A percentile compares a stretch with the other conserved stretches of the same genome.
These are phyloP conservation scores for Phlogophora meticulosa DNA, from an alignment of 2,888 invertebrate genomes.

Conservation along the genomic window DNA sequence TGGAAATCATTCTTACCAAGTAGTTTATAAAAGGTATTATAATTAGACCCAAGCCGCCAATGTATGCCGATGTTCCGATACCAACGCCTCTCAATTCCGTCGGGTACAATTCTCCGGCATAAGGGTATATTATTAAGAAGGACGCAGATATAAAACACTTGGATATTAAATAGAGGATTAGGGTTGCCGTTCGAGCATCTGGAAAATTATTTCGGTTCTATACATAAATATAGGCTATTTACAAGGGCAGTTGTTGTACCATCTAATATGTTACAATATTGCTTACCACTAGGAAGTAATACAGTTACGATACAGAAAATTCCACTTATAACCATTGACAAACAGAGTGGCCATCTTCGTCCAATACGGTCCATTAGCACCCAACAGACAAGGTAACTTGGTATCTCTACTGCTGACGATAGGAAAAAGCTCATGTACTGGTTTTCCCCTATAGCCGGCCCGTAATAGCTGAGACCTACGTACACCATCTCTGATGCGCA, in stretches of 20 bases:
- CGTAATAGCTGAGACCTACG: conserved; percentile 97
- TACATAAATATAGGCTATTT: conserved; percentile 52
- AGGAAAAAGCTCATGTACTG: conserved; percentile 97
- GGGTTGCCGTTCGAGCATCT: conserved; percentile 94
- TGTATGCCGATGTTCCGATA: conserved; percentile 97
- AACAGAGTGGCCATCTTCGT: conserved; percentile 96
- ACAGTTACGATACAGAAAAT: conserved; percentile 96
- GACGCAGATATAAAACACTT: conserved; percentile 98
- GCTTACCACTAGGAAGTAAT: conserved; percentile 94
- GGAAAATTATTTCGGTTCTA: conserved; percentile 70
- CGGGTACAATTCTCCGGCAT: conserved; percentile 97
- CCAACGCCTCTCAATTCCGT: conserved; percentile 97
- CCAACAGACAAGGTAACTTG: conserved; percentile 97
- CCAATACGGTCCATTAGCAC: conserved; percentile 97
- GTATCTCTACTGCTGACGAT: conserved; percentile 96
- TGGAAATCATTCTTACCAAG: conserved; percentile 92
- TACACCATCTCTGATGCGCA: conserved; percentile 98
- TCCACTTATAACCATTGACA: conserved; percentile 96
- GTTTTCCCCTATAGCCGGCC: conserved; percentile 96
- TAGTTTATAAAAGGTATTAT: conserved; percentile 98
- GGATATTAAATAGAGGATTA: conserved; percentile 94
- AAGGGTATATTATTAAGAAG: conserved; percentile 97
- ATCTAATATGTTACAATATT: conserved; percentile 13
- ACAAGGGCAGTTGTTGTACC: conserved; percentile 35
- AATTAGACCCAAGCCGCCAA: conserved; percentile 96